A percentile compares a stretch with the other conserved stretches of the same genome.
phyloP scores from a whole-genome alignment of 2,113 vertebrate genomes.

The Laterallus jamaicensis region DNA sequence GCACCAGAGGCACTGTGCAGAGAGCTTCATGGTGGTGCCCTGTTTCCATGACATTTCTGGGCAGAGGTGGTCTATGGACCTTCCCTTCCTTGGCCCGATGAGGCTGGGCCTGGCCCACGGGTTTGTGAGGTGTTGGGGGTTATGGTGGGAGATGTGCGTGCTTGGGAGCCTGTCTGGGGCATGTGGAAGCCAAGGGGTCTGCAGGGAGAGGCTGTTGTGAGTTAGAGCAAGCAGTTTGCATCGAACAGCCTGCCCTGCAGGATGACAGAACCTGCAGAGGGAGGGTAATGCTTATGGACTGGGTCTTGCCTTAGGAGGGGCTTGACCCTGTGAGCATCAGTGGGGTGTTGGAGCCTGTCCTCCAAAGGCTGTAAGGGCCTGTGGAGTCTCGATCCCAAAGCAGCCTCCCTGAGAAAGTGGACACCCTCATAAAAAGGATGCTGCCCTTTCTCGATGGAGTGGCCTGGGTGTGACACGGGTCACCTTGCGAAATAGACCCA shows the following conservation, averaged over 20 bases:
- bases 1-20: neutral
- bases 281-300: no score
- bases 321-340: no score
- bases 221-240: no score
- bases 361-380: no score
- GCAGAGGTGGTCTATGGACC: neutral
- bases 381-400: no score
- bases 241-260: no score
- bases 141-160: neutral
- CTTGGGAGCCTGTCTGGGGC: neutral
- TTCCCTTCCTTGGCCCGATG: fast-evolving
- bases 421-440: no score
- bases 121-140: neutral
- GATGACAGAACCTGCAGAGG: no score
- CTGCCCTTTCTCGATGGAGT: no score
- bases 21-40: neutral
- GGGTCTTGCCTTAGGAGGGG: no score
- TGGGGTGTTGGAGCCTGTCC: no score
- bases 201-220: neutral
- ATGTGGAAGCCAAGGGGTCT: neutral
- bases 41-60: fast-evolving
- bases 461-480: neutral
- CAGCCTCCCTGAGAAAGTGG: no score
- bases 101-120: neutral
- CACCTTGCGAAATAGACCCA: neutral